Conservation (phyloP, 2,113 vertebrate species). For the Oreamnos americanus region DNA sequence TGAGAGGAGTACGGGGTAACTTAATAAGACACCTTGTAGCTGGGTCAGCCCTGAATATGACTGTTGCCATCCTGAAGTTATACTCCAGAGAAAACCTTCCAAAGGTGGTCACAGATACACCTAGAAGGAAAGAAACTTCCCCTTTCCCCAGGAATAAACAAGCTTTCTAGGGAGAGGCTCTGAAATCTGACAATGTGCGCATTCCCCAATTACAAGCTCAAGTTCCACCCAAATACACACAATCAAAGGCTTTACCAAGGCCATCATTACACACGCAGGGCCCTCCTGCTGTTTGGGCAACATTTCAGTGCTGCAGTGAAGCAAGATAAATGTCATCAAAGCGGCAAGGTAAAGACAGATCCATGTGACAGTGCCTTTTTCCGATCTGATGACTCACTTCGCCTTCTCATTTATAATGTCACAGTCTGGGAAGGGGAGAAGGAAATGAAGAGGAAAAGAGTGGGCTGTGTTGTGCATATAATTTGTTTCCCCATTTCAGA, state of each 20-base stretch:
- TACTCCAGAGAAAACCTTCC: background rate
- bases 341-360: background rate
- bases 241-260: conserved; percentile 64
- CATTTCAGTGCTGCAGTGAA: conserved; percentile 43
- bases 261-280: conserved; percentile 31
- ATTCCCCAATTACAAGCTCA: conserved; percentile 61
- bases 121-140: background rate
- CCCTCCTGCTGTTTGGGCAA: conserved; percentile 62
- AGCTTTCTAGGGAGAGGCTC: conserved; percentile 59
- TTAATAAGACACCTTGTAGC: background rate
- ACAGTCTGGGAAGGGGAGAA: background rate
- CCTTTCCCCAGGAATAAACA: conserved; percentile 14
- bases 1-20: background rate
- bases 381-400: conserved; percentile 39
- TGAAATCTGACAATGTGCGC: conserved; percentile 36
- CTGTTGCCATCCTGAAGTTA: background rate
- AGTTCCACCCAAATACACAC: conserved; percentile 71
- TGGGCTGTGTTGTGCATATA: conserved; percentile 35
- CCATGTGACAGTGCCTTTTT: background rate
- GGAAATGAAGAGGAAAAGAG: conserved; percentile 62
- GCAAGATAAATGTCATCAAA: conserved; percentile 59
- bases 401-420: conserved; percentile 14
- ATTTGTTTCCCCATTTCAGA: conserved; percentile 60
- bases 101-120: background rate
- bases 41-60: background rate